These are phyloP conservation scores for Lumbricus terrestris DNA, from an alignment of 2,888 invertebrate genomes.

Conservation along the genomic window DNA sequence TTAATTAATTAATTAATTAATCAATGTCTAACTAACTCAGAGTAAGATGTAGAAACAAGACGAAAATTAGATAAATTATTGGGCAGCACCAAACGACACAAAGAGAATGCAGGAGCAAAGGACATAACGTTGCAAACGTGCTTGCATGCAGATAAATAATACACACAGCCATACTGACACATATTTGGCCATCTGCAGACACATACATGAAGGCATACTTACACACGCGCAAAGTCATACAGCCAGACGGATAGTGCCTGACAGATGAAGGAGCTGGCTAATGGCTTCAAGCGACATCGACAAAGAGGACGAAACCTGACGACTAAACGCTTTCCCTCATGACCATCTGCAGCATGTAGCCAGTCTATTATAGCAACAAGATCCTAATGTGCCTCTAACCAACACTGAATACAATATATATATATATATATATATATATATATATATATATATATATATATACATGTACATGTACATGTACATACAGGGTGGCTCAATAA, in stretches of 20 bases:
- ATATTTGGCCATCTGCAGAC: background rate
- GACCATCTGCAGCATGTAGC: too few relatives aligned
- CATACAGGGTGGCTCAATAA: too few relatives aligned
- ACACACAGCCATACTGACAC: too few relatives aligned
- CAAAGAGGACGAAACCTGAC: background rate
- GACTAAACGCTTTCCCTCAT: too few relatives aligned
- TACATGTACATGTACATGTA: too few relatives aligned
- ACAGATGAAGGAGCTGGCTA: background rate
- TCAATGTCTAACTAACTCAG: too few relatives aligned
- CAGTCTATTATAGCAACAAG: too few relatives aligned
- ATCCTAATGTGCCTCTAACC: background rate
- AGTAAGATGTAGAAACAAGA: background rate
- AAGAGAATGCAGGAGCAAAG: background rate
- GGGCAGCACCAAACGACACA: background rate
- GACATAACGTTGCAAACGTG: too few relatives aligned
- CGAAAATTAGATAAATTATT: background rate
- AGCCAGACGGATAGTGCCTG: background rate
- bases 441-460: background rate
- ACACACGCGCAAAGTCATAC: background rate
- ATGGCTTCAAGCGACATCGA: background rate
- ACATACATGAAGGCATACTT: background rate
- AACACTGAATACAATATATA: background rate
- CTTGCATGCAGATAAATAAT: too few relatives aligned
- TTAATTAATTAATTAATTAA: too few relatives aligned
- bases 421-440: background rate